Conservation (phyloP, 2,888 invertebrate genomes). For the Ormyrus labotus region DNA sequence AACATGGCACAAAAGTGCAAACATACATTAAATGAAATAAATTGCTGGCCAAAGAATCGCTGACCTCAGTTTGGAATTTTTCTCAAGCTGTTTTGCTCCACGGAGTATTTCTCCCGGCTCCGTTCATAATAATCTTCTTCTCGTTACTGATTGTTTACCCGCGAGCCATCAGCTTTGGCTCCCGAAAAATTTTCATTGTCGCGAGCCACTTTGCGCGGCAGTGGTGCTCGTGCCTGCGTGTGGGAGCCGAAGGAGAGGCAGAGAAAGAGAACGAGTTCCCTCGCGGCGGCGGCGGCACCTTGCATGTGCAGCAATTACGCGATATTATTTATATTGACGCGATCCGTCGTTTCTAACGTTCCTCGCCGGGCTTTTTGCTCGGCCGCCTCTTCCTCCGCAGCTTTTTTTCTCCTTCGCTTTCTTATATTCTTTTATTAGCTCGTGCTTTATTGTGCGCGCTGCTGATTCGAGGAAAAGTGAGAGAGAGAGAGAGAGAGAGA, state of each 20-base stretch:
- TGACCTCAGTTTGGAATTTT: too few relatives aligned
- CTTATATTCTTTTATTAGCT: conserved; percentile 42
- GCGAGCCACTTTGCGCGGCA: background rate
- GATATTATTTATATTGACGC: conserved; percentile 66
- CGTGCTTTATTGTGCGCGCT: conserved; percentile 33
- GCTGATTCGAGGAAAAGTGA: conserved; percentile 7
- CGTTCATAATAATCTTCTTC: background rate
- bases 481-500: too few relatives aligned
- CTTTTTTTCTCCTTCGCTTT: conserved; percentile 43
- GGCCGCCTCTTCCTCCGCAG: background rate
- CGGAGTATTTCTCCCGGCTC: background rate
- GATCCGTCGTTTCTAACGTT: conserved; percentile 58
- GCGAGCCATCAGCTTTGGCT: conserved; percentile 1
- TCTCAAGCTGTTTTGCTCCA: too few relatives aligned
- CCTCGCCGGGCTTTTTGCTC: conserved; percentile 12
- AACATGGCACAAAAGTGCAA: too few relatives aligned
- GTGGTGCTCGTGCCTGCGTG: background rate
- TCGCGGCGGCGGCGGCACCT: conserved; percentile 56
- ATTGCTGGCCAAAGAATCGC: too few relatives aligned
- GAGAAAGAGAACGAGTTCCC: conserved; percentile 13
- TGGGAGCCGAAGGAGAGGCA: conserved; percentile 6
- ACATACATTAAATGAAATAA: too few relatives aligned
- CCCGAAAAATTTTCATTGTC: conserved; percentile 53
- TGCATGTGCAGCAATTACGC: conserved; percentile 61
- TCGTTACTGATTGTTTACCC: conserved; percentile 11